These are phyloP conservation scores for Labeo calbasu DNA, from an alignment of 2,797 vertebrate species.

Conservation along the genomic window DNA sequence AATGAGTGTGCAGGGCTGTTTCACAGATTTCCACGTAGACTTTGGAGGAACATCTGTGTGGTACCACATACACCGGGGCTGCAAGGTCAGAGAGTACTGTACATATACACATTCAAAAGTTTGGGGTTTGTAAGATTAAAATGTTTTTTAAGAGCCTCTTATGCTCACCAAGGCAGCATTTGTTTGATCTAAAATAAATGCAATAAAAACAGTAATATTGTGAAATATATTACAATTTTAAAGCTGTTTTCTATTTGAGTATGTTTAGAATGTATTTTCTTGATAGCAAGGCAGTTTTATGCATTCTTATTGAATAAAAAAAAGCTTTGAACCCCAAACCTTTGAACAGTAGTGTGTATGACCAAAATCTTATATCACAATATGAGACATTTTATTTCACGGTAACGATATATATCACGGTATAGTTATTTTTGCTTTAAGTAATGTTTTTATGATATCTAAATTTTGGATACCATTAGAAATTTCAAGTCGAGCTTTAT, in stretches of 20 bases:
- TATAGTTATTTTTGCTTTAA: no score
- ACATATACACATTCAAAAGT: background rate
- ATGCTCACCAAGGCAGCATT: background rate
- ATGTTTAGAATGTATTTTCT: background rate
- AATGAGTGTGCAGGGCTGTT: constrained; percentile 98
- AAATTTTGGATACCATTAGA: no score
- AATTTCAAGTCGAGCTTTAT: no score
- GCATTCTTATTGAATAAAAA: background rate
- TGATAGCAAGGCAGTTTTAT: background rate
- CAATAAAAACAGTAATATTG: background rate
- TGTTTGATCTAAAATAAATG: background rate
- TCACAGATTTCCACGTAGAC: constrained; percentile 97
- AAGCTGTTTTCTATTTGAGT: background rate
- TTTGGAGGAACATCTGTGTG: constrained; percentile 98
- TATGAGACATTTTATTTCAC: no score
- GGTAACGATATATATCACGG: no score
- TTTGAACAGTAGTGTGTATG: background rate
- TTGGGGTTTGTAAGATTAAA: background rate
- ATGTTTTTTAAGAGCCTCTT: background rate
- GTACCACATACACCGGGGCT: constrained; percentile 96
- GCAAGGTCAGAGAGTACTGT: constrained; percentile 82
- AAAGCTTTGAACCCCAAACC: background rate
- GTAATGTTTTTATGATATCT: no score
- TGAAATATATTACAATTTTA: background rate
- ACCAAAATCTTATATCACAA: no score